A percentile compares a stretch with the other conserved stretches of the same genome.
These are phyloP conservation scores for Seriola aureovittata DNA, from an alignment of 2,113 vertebrate species.

Conservation along the genomic window DNA sequence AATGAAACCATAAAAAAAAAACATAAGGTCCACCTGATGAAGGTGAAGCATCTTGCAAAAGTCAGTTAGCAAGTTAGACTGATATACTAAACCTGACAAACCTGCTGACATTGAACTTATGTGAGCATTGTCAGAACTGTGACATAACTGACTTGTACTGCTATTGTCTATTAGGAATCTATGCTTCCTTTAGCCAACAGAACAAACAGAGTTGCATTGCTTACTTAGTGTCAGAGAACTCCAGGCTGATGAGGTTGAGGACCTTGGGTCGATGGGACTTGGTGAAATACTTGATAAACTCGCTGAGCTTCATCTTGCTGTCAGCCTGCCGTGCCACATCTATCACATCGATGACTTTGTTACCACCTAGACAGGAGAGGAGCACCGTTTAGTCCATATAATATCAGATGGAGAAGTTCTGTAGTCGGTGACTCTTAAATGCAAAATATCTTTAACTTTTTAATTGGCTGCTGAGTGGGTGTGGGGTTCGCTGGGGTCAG, in stretches of 20 bases:
- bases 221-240: constrained; percentile 99
- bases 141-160: not conserved
- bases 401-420: not conserved
- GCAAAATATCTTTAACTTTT: constrained; percentile 41
- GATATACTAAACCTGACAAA: not conserved
- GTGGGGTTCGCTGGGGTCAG: constrained; percentile 48
- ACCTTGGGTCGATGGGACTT: constrained; percentile 93
- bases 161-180: not conserved
- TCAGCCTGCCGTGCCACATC: constrained; percentile 98
- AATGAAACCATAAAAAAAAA: not conserved
- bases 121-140: too few species aligned
- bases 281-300: constrained; percentile 96
- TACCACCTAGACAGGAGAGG: constrained; percentile 86
- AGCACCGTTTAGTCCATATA: not conserved
- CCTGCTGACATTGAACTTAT: not conserved
- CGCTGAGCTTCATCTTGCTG: constrained; percentile 98
- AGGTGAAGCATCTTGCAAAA: not conserved
- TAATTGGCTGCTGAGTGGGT: constrained; percentile 63
- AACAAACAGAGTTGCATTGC: constrained; percentile 51
- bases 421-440: not conserved
- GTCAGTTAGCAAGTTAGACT: too few species aligned
- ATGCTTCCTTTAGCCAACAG: not conserved
- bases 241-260: constrained; percentile 99
- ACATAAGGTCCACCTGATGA: not conserved
- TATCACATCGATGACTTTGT: constrained; percentile 98